phyloP scores from a whole-genome alignment of 2,888 invertebrate species.

The Plutella xylostella region DNA sequence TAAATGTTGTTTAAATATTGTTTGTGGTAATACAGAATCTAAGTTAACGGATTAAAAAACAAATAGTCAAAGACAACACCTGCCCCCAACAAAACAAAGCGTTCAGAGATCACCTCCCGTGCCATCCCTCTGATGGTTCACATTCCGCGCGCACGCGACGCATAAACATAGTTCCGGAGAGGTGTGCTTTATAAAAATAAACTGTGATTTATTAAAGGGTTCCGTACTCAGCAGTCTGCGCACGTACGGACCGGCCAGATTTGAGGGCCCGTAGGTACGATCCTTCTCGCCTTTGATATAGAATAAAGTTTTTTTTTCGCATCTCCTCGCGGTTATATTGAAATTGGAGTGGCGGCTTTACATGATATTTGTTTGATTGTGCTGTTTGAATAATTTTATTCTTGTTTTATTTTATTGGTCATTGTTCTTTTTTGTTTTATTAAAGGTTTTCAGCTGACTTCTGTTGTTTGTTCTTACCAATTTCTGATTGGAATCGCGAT shows the following conservation, averaged over 20 bases:
- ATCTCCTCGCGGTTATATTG: not conserved
- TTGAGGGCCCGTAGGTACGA: conserved; percentile 42
- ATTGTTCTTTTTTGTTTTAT: too few relatives aligned
- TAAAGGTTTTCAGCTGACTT: too few relatives aligned
- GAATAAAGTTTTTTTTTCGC: conserved; percentile 46
- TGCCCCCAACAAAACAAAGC: not conserved
- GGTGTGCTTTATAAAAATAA: conserved; percentile 60
- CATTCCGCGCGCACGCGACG: conserved; percentile 43
- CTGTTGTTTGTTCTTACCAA: too few relatives aligned
- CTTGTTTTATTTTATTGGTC: too few relatives aligned
- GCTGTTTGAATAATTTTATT: too few relatives aligned
- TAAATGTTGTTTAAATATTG: too few relatives aligned
- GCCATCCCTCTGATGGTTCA: conserved; percentile 23
- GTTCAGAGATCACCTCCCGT: not conserved
- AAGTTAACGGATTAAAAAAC: too few relatives aligned
- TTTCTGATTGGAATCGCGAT: too few relatives aligned
- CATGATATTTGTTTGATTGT: too few relatives aligned
- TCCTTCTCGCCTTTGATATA: conserved; percentile 41
- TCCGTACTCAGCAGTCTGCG: conserved; percentile 25
- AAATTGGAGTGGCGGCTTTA: too few relatives aligned
- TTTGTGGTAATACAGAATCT: too few relatives aligned
- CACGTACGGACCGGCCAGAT: conserved; percentile 56
- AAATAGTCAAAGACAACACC: not conserved
- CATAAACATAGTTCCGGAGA: conserved; percentile 56
- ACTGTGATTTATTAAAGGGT: conserved; percentile 63